Base-by-base conservation (phyloP, 2,113 vertebrate genomes). In the Hydrochoerus hydrochaeris region DNA sequence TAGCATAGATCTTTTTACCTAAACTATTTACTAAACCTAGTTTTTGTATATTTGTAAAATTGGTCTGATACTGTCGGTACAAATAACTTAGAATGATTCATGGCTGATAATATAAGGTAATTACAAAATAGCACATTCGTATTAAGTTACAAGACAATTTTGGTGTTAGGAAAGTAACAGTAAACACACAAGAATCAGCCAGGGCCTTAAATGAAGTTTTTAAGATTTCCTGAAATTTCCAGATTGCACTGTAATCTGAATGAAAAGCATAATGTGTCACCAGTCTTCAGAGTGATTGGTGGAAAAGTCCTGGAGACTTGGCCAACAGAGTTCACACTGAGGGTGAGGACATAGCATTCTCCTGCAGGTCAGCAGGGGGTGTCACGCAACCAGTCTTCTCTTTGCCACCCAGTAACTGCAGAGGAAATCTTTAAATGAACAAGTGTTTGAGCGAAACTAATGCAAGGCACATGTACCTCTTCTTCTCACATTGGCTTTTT, bases 351-450 rank as follows among this genome's bases (percentile, higher is more conserved):
- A 38, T 0, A 75, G 28, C 78, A 78, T 97, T 97, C 95, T 94
- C 85, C 41, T 19, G n/a, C 35, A 93, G 85, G 96, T 97, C 97
- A 96, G 97, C 80, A 97, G 97, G 75, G 88, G 95, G 96, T 96
- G 96, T 95, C 91, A 90, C 88, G 57, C 30, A 91, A 65, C 94
- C 62, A 90, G 62, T 28, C 90, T 97, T 96, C 81, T 38, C 30
- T 22, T 44, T 62, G 2, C 75, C 28, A 75, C n/a, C 13, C 46
- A 38, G 4, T 32, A 75, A 69, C 2, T 67, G 14, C 24, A n/a
- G 22, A 52, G 58, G 44, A 90, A 35, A 95, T 52, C 30, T 82
- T 80, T 67, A 44, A 77, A 73, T 14, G 67, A 87, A 58, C 54
- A 78, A 71, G 26, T 26, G 9, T 38, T 84, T 30, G 7, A 52